Evolutionary conservation across 2,888 invertebrate genomes (phyloP), one percentile per base, ranked within the genome.

Genomic region (Cephus runcator): DNA sequence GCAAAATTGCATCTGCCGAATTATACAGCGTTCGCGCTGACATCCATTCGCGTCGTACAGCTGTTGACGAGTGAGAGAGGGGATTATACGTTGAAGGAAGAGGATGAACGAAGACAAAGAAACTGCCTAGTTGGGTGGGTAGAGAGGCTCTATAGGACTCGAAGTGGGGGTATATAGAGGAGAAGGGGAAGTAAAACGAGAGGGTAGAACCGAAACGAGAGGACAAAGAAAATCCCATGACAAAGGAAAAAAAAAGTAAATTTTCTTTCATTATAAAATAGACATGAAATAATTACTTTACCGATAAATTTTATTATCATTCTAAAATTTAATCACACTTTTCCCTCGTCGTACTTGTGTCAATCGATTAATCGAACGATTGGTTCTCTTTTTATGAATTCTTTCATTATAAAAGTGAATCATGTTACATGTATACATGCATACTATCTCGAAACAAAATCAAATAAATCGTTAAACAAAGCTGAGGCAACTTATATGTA

Each of bases 31-130:
- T 82, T 76, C 83, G 80, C 81, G 83, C 81, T 79, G 81, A 56
- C 56, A 80, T 83, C 83, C 80, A 82, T 77, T 83, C 79, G 79
- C 82, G 81, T 81, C 80, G 82, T 79, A 82, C 83, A 83, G 83
- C 83, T 83, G 83, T 81, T 81, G 80, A 31, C 69, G 69, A 34
- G 35, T 73, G 69, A 69, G 75, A 30, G 35, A 73, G 35, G 56
- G 73, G 69, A 73, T 35, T 40, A 71, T 73, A 36, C 73, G 76
- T 73, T 36, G 36, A 15, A 56, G 33, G 71, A 31, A 34, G 33
- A 76, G 79, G 76, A 76, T 77, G 78, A 80, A 71, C 75, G 80
- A 77, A 77, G 77, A 78, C 75, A 73, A 73, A 56, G 71, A 74
- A 79, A 30, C 33, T 71, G 71, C 71, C 56, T 9, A 56, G 56